These are phyloP conservation scores for Proterorhinus semilunaris DNA, from an alignment of 2,113 vertebrate species.

Conservation along the genomic window DNA sequence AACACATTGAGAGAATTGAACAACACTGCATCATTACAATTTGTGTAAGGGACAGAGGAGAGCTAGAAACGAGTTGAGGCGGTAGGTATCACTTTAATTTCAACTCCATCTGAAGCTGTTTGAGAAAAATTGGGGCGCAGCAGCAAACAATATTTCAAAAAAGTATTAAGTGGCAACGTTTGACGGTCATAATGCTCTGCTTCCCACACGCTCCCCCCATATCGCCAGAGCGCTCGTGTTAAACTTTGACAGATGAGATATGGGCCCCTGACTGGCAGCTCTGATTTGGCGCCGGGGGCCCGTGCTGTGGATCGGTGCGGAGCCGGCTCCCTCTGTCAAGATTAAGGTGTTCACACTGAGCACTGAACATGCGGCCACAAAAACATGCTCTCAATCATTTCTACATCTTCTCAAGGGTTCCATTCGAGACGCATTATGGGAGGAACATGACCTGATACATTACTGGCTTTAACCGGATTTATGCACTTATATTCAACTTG, in stretches of 20 bases:
- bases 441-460: not conserved
- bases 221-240: not conserved
- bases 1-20: too few relatives aligned
- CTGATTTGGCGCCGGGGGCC: slow-evolving; percentile 18
- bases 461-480: not conserved
- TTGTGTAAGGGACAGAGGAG: too few relatives aligned
- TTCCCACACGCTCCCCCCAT: not conserved
- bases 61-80: too few relatives aligned
- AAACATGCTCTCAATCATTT: not conserved
- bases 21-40: too few relatives aligned
- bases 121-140: too few relatives aligned
- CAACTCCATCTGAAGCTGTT: too few relatives aligned
- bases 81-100: too few relatives aligned
- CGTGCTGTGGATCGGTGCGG: slow-evolving; percentile 31
- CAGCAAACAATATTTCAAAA: too few relatives aligned
- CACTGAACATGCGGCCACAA: not conserved
- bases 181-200: not conserved
- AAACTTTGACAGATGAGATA: slow-evolving; percentile 13
- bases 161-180: too few relatives aligned
- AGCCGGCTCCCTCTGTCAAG: slow-evolving; percentile 20
- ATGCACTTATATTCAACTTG: too few relatives aligned
- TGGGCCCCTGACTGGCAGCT: slow-evolving; percentile 10
- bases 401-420: not conserved
- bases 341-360: slow-evolving; percentile 14
- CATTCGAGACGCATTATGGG: not conserved